Percentiles rank a stretch among this genome's conserved stretches.
Evolutionary conservation across 2,113 vertebrate species (phyloP).

Genomic region (Marmota flaviventris): DNA sequence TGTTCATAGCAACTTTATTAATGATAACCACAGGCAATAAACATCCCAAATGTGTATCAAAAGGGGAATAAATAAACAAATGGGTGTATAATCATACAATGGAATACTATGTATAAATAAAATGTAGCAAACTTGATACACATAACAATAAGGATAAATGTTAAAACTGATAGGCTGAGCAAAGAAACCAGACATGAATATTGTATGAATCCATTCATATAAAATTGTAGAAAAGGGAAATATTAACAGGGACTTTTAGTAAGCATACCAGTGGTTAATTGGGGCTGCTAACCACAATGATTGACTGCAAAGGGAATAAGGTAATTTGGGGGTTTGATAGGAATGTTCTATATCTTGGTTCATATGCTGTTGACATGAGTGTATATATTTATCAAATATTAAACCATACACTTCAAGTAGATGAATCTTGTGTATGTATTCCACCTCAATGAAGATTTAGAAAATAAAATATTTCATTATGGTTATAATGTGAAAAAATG

Average conservation of each 20-base stretch:
- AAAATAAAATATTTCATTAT: conserved; percentile 13
- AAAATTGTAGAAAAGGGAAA: conserved; percentile 21
- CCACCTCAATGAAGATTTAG: neutral
- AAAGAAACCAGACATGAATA: neutral
- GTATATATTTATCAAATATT: neutral
- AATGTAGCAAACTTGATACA: neutral
- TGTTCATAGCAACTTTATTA: conserved; percentile 7
- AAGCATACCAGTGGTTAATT: neutral
- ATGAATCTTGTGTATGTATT: neutral
- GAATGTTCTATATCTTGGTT: neutral
- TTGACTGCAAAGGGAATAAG: neutral
- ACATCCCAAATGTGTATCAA: neutral
- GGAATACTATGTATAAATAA: neutral
- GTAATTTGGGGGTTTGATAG: neutral
- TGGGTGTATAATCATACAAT: neutral
- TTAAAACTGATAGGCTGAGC: neutral
- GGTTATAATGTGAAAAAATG: neutral
- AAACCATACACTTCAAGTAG: neutral
- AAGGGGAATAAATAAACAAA: conserved; percentile 19
- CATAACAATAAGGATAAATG: neutral
- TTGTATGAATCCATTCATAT: neutral
- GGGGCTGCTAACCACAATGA: neutral
- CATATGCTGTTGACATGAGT: neutral
- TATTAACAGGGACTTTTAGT: neutral
- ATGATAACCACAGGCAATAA: neutral